Percentiles rank a stretch among this genome's conserved stretches.
Conservation (phyloP, 2,888 invertebrate genomes). For the Cinara cedri region DNA sequence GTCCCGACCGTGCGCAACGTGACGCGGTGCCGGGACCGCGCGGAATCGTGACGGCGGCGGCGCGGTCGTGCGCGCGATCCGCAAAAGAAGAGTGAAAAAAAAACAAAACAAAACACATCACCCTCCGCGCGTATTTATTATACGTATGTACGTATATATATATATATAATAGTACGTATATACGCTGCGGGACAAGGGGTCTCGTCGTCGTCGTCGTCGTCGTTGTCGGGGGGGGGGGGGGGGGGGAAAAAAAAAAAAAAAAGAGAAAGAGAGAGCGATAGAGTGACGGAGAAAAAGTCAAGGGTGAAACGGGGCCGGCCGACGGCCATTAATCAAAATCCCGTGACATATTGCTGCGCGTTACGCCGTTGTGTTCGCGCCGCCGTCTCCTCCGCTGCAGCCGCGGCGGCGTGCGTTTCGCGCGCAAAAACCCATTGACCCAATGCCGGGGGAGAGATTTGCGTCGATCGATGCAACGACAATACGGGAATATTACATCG, state of each 20-base stretch:
- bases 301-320: constrained; percentile 57
- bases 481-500: too few relatives aligned
- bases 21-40: too few relatives aligned
- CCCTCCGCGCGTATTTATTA: neutral
- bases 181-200: neutral
- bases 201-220: neutral
- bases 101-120: too few relatives aligned
- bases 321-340: constrained; percentile 57
- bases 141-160: neutral
- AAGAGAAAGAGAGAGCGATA: neutral
- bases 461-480: too few relatives aligned
- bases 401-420: neutral
- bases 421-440: constrained; percentile 48
- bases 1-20: too few relatives aligned
- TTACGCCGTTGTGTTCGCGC: constrained; percentile 14
- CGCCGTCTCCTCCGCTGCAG: neutral
- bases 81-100: neutral
- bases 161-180: neutral
- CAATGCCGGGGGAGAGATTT: neutral
- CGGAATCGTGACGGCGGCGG: neutral
- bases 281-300: constrained; percentile 29
- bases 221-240: neutral
- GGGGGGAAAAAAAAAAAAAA: neutral
- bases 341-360: constrained; percentile 55
- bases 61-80: too few relatives aligned